Base-by-base conservation (phyloP, 2,888 invertebrate genomes). In the Sarcophaga rosellei region DNA sequence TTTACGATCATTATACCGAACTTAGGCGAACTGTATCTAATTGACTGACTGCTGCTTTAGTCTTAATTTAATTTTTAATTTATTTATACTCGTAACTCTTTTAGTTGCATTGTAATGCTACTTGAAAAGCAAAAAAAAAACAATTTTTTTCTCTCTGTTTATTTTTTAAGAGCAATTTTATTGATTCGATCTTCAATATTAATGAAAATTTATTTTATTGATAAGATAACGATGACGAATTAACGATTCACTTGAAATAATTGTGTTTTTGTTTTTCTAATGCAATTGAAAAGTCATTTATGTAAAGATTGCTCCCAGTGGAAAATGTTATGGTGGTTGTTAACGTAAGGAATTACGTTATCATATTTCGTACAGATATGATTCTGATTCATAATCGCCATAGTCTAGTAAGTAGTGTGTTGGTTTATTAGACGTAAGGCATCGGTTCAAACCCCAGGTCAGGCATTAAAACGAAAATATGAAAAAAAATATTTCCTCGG, bases 151-250 rank as follows among this genome's bases (percentile, higher is more conserved):
- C 2, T 35, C 35, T 35, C 57, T 72, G 45, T 35, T 62, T 74
- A 12, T 25, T 15, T 53, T 63, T 59, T 53, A 70, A 76, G 63
- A 65, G 15, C 15, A 8, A 61, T n/a, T 74, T 65, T 47, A 63
- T 53, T 53, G 53, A 59, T 25, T 63, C 17, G 53, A 17, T 53
- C 23, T 79, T 68, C 21, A 57, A 69, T 78, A 68, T 75, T 78
- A 68, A 62, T 82, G 47, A 79, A 76, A 69, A 63, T 57, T 72
- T 61, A 77, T 69, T 74, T 69, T 66, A 79, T 79, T 69, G 78
- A 74, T 84, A 84, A 84, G 84, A 84, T 79, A 84, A 63, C n/a
- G 59, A 62, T 74, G 83, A 74, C 69, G 53, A 74, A 78, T 68
- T 69, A 45, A 17, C 68, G 35, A 75, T 81, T 81, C 63, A 25